Percentiles rank a stretch among this genome's conserved stretches.
Evolutionary conservation across 1,140 invertebrate species (phyloP).

Genomic region (Drosophila aff.): DNA sequence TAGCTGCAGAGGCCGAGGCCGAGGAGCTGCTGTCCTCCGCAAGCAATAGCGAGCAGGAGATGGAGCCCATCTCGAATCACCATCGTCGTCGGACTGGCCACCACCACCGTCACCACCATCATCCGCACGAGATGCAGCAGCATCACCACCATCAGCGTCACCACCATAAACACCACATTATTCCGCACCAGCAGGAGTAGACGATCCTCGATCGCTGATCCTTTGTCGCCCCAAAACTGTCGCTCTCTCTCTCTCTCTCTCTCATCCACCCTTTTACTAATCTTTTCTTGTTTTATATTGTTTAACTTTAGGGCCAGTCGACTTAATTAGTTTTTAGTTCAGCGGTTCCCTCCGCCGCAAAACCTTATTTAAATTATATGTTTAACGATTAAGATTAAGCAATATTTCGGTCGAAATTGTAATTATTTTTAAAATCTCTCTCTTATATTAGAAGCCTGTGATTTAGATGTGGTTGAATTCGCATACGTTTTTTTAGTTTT

Average conservation of each 20-base stretch:
- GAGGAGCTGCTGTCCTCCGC: slow-evolving; percentile 40
- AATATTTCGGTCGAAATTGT: slow-evolving; percentile 62
- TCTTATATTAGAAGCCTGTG: slow-evolving; percentile 82
- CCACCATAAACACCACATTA: slow-evolving; percentile 52
- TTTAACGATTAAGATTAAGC: slow-evolving; percentile 33
- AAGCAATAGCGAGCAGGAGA: slow-evolving; percentile 39
- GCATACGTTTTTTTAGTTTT: slow-evolving; percentile 55
- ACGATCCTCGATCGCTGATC: not conserved
- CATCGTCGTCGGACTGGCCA: slow-evolving; percentile 36
- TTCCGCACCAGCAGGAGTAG: slow-evolving; percentile 55
- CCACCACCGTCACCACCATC: slow-evolving; percentile 53
- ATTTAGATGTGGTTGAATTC: slow-evolving; percentile 81
- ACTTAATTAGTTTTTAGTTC: slow-evolving; percentile 79
- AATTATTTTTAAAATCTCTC: slow-evolving; percentile 61
- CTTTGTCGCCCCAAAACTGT: not conserved
- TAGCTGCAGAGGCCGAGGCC: slow-evolving; percentile 1
- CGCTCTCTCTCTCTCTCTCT: not conserved
- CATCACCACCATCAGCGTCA: slow-evolving; percentile 52
- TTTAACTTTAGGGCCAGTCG: slow-evolving; percentile 71
- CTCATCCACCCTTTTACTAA: slow-evolving; percentile 24
- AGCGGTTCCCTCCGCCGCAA: slow-evolving; percentile 25
- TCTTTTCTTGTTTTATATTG: slow-evolving; percentile 56
- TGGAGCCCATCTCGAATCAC: slow-evolving; percentile 41
- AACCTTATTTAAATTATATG: slow-evolving; percentile 45
- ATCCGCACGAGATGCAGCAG: slow-evolving; percentile 51